Conservation (phyloP, 2,113 vertebrate genomes). For the Prinia subflava region DNA sequence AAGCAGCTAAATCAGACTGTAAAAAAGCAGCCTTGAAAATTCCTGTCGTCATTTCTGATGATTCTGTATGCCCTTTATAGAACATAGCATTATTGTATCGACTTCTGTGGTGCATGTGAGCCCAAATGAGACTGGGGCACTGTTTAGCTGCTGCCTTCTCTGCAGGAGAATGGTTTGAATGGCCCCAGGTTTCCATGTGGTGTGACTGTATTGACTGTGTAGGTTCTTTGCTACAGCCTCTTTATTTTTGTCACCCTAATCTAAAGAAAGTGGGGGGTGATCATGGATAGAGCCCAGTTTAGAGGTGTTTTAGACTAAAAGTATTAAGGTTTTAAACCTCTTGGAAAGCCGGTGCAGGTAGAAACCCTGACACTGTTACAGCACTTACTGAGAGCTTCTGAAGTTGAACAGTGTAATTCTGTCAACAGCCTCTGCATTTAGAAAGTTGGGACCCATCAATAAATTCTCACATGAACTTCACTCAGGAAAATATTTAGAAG, state of each 20-base stretch:
- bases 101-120: neutral
- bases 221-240: neutral
- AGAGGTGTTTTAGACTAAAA: neutral
- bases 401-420: neutral
- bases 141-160: neutral
- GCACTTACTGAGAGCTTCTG: neutral
- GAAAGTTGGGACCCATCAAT: neutral
- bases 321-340: neutral
- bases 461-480: neutral
- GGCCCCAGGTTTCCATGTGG: neutral
- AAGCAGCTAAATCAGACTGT: slow-evolving; percentile 26
- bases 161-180: neutral
- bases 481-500: neutral
- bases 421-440: neutral
- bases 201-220: neutral
- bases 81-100: neutral
- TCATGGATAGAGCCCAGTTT: neutral
- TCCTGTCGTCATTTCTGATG: neutral
- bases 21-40: neutral
- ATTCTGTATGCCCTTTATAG: neutral
- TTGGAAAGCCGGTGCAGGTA: neutral
- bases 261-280: neutral
- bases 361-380: neutral
- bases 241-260: neutral
- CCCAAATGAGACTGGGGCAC: neutral